phyloP scores from a whole-genome alignment of 2,113 vertebrate genomes.

The Centrocercus urophasianus region DNA sequence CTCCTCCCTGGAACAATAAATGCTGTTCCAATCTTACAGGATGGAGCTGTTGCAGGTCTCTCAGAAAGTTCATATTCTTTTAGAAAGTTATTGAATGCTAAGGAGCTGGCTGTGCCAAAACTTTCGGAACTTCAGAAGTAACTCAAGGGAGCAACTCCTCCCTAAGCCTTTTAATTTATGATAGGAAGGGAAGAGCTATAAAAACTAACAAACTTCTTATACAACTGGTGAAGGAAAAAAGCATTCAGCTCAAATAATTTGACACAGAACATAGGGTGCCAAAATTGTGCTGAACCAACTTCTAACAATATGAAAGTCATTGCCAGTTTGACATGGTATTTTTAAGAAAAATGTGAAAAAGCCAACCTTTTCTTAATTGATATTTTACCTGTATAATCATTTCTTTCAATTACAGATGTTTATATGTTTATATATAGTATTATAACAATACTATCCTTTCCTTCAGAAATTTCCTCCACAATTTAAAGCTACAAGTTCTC shows the following conservation, averaged over 20 bases:
- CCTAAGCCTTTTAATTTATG: constrained; percentile 61
- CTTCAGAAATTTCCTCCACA: neutral
- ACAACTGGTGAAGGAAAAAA: constrained; percentile 25
- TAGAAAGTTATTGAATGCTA: constrained; percentile 39
- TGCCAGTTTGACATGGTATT: neutral
- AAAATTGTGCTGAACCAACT: constrained; percentile 30
- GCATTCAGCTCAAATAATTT: neutral
- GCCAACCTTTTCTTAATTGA: neutral
- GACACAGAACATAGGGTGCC: constrained; percentile 10
- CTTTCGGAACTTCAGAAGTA: constrained; percentile 27
- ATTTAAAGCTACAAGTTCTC: neutral
- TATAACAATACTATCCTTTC: neutral
- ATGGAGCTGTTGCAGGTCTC: constrained; percentile 39
- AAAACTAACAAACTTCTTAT: constrained; percentile 49
- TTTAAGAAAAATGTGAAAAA: neutral
- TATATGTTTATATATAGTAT: neutral
- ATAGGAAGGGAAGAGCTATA: constrained; percentile 43
- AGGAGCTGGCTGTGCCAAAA: constrained; percentile 22
- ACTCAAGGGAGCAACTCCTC: constrained; percentile 24
- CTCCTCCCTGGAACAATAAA: constrained; percentile 45
- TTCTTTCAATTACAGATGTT: neutral
- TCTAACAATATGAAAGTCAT: neutral
- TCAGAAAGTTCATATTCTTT: neutral
- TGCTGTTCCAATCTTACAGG: neutral
- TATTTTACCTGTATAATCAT: neutral